Base-by-base conservation (phyloP, 1,140 invertebrate genomes). In the Macrocentrus cingulum region DNA sequence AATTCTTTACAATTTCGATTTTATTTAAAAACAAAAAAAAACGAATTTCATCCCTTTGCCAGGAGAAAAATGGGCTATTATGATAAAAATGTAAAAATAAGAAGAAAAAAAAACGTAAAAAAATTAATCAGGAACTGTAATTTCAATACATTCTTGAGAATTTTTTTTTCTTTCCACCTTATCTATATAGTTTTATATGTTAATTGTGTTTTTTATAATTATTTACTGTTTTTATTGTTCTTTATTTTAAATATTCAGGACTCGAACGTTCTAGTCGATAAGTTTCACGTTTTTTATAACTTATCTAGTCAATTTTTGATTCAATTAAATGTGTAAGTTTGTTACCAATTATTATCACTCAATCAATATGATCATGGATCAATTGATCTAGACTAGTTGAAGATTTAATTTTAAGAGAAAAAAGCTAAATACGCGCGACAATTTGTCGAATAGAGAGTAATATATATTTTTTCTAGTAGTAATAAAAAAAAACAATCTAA, bases 251-350 rank as follows among this genome's bases (percentile, higher is more conserved):
- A 7, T 15, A n/a, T 16, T 13, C 5, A n/a, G 9, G 13, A 22
- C 8, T 15, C 13, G n/a, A 34, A n/a, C n/a, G n/a, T n/a, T 49
- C 22, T 34, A 32, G 18, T 49, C 22, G 6, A 16, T 34, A 34
- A 32, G 4, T 34, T 49, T 34, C 18, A n/a, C 18, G 13, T 49
- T 34, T n/a, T n/a, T 49, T 32, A 15, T 16, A 34, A 34, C 25
- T 5, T 23, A 9, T 59, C 25, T 56, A 53, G 55, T 76, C 73
- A 75, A 71, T 72, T 72, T 61, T 29, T 34, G 16, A 53, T 58
- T 22, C 39, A 25, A 36, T 51, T 53, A 50, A 34, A 9, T 20
- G 8, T 11, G 13, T 29, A 46, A 49, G 22, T 18, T 54, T 9
- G 34, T 59, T 59, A 51, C 51, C 46, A 59, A 29, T 34, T 59